These are phyloP conservation scores for Scyliorhinus canicula DNA, from an alignment of 2,797 vertebrate genomes.

Conservation along the genomic window DNA sequence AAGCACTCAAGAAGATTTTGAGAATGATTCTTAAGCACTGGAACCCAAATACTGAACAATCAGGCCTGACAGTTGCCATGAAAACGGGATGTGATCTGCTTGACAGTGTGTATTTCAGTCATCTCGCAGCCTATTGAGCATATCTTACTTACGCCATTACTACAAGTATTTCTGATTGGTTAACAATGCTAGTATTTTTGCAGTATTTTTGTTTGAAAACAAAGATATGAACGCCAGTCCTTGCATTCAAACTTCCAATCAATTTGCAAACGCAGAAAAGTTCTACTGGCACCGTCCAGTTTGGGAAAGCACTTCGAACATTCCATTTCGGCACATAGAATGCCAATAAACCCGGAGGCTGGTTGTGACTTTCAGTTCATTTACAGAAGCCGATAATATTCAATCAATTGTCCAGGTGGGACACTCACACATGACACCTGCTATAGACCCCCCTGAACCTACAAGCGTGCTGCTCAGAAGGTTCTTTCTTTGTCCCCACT, in stretches of 20 bases:
- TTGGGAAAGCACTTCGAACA: neutral
- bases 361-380: neutral
- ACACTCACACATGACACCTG: no score
- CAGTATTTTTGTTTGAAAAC: neutral
- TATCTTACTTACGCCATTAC: neutral
- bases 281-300: neutral
- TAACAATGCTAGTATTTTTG: neutral
- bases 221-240: neutral
- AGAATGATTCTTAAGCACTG: neutral
- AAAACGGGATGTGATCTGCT: slow-evolving; percentile 11
- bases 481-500: no score
- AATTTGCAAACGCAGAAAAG: neutral
- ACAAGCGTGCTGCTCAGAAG: no score
- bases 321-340: neutral
- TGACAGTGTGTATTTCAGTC: neutral
- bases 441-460: no score
- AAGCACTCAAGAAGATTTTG: slow-evolving; percentile 21
- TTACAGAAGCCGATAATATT: neutral
- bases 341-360: neutral
- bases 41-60: slow-evolving; percentile 10
- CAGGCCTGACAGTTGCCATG: neutral
- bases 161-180: neutral
- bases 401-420: no score
- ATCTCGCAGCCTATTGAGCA: neutral
- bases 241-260: neutral